These are phyloP conservation scores for Coracopsis vasa DNA, from an alignment of 2,113 vertebrate genomes.

Conservation along the genomic window DNA sequence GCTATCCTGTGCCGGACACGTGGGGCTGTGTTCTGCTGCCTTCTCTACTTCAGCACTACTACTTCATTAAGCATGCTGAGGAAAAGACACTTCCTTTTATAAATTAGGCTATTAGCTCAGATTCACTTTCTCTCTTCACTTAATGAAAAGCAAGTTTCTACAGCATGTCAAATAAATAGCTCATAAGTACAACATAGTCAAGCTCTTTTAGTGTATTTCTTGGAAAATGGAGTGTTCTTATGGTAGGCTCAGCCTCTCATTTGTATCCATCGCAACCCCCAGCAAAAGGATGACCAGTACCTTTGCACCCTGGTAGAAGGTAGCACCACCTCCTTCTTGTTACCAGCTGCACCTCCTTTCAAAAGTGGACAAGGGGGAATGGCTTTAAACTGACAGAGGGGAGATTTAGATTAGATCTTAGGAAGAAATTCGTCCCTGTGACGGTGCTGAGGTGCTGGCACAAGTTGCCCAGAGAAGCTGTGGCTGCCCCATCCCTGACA, in stretches of 20 bases:
- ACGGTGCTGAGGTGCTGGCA: background rate
- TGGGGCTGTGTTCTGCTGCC: background rate
- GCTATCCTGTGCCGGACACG: accelerated
- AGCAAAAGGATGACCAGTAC: background rate
- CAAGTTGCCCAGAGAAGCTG: background rate
- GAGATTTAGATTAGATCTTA: background rate
- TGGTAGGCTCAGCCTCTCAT: background rate
- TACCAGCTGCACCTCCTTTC: background rate
- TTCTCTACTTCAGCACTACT: background rate
- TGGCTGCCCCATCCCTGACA: background rate
- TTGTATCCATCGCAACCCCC: background rate
- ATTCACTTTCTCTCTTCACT: constrained; percentile 11
- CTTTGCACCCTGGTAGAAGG: accelerated
- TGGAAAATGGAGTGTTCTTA: background rate
- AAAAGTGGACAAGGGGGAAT: background rate
- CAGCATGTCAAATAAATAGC: background rate
- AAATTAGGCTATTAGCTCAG: constrained; percentile 12
- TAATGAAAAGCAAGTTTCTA: constrained; percentile 40
- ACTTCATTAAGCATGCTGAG: background rate
- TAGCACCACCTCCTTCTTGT: background rate
- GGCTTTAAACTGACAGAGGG: background rate
- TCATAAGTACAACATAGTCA: background rate
- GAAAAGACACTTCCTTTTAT: background rate
- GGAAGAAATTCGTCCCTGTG: background rate
- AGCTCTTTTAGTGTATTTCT: background rate